Evolutionary conservation across 2,797 vertebrate species (phyloP), one percentile per base, ranked within the genome.

Genomic region (Oreochromis mossambicus): DNA sequence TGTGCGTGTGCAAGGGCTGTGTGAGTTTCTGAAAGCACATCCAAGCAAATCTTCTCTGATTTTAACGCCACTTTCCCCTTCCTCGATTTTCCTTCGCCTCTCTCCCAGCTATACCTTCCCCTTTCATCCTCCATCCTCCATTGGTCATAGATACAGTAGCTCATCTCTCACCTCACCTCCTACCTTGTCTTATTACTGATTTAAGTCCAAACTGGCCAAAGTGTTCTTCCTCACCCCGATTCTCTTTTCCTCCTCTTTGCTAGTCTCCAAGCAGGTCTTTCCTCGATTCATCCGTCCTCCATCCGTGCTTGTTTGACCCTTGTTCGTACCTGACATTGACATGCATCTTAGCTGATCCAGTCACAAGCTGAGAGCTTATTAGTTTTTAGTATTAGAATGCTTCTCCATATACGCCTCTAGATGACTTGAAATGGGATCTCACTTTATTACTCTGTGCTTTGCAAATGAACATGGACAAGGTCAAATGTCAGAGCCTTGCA

Each of bases 41-140:
- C 85, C 83, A 86, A 94, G 91, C 91, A 92, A 93, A 94, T 94
- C 92, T 92, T 93, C 81, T 92, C 87, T 90, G 91, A 93, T 93
- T 93, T 94, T 89, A 91, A 91, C 79, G 79, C 89, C 83, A 89
- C 88, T 80, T 90, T 85, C 52, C 86, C 58, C 61, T 70, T 48
- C 61, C 80, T 75, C 73, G 36, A 4, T 58, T 87, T 86, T 54
- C 75, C 73, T 79, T 66, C 36, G 17, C 73, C 29, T 32, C 81
- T 80, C 77, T 83, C 63, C 76, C 32, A 70, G 56, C 78, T 54
- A 41, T 78, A 51, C 32, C 81, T 81, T 79, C 83, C 85, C 83
- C 78, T 76, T 87, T 80, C 82, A 88, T 85, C 85, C 79, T 82
- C 54, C 54, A 61, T 87, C 80, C 82, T 56, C 73, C 84, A 79